Evolutionary conservation across 2,888 invertebrate species (phyloP).

Genomic region (Cantharis rufa): DNA sequence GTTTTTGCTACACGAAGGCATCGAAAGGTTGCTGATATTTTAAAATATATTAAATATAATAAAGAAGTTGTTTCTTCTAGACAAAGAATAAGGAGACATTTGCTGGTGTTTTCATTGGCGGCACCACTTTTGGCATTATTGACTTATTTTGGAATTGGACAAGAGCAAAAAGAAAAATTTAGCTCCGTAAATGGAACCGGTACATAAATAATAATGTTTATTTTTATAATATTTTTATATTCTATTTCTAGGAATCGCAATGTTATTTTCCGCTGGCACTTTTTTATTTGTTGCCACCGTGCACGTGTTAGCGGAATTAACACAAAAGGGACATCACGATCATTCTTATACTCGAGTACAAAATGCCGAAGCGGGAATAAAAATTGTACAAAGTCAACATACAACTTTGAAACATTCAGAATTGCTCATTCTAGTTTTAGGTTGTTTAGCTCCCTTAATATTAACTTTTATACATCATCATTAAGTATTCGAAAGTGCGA

Average conservation of each 20-base stretch:
- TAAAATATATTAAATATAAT: not conserved
- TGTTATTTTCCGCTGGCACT: conserved; percentile 98
- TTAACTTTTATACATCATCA: conserved; percentile 93
- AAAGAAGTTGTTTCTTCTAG: conserved; percentile 48
- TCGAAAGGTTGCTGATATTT: conserved; percentile 67
- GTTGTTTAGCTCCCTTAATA: conserved; percentile 85
- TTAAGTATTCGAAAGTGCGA: conserved; percentile 51
- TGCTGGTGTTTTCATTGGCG: conserved; percentile 88
- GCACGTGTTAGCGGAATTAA: conserved; percentile 95
- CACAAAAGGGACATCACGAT: conserved; percentile 60
- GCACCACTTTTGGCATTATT: conserved; percentile 88
- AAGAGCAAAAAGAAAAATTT: conserved; percentile 89
- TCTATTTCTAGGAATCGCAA: conserved; percentile 73
- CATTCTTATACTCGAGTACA: conserved; percentile 51
- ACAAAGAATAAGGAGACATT: conserved; percentile 83
- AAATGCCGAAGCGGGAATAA: conserved; percentile 49
- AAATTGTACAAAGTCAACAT: conserved; percentile 30
- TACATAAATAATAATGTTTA: conserved; percentile 34
- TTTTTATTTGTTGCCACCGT: conserved; percentile 99
- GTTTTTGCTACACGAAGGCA: conserved; percentile 93
- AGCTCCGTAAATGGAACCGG: conserved; percentile 92
- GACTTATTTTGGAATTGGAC: conserved; percentile 92
- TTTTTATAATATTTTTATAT: not conserved
- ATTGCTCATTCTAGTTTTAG: conserved; percentile 80
- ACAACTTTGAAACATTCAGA: conserved; percentile 75